Evolutionary conservation across 2,113 vertebrate species (phyloP).

Genomic region (Ciconia maguari): DNA sequence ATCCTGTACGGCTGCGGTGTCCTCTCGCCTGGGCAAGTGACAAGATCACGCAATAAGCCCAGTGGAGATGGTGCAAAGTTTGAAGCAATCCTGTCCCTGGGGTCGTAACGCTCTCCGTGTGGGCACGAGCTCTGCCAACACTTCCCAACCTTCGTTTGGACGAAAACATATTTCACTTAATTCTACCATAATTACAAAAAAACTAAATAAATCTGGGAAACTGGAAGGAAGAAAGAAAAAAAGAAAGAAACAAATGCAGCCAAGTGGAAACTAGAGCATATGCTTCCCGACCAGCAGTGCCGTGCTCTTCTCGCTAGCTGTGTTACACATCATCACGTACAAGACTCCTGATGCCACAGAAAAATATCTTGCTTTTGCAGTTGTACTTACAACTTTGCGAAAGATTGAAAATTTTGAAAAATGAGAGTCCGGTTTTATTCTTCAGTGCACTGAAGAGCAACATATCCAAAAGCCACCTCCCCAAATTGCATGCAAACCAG

Average conservation of each 20-base stretch:
- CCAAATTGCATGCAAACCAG: neutral
- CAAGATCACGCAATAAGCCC: neutral
- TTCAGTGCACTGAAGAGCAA: accelerated
- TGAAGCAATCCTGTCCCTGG: neutral
- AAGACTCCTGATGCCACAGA: neutral
- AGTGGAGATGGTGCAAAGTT: neutral
- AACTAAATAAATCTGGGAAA: neutral
- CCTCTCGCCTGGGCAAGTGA: neutral
- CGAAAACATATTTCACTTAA: neutral
- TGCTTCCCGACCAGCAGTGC: neutral
- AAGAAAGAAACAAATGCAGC: neutral
- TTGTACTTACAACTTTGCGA: neutral
- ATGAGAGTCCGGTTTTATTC: neutral
- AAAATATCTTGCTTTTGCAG: neutral
- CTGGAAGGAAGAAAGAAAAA: neutral
- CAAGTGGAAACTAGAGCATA: neutral
- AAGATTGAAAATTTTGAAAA: neutral
- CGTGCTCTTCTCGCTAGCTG: neutral
- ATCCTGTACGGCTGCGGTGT: neutral
- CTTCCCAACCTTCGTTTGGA: neutral
- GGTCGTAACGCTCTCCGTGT: accelerated
- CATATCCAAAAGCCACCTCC: neutral
- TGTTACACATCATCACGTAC: neutral
- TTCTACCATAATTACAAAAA: neutral
- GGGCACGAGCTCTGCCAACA: accelerated